A percentile compares a stretch with the other conserved stretches of the same genome.
Conservation (phyloP, 92 coral and sea anemone species). For the Phenganax stokvisi region DNA sequence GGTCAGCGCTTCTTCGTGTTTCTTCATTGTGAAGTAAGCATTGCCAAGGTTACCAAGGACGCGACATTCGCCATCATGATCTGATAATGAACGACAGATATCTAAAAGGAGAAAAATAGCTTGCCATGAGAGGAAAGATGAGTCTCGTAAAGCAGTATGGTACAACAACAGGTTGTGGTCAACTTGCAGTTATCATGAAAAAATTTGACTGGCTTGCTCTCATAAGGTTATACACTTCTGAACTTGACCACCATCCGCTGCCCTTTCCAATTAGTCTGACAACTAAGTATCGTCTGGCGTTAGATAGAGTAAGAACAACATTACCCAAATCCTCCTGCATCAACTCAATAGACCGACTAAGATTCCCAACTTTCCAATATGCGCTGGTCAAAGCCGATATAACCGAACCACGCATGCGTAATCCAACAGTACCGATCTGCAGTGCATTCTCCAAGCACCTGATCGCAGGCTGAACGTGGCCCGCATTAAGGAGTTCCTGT, state of each 20-base stretch:
- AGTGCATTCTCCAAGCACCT: constrained; percentile 92
- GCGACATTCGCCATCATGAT: constrained; percentile 87
- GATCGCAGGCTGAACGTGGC: constrained; percentile 75
- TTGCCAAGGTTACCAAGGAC: constrained; percentile 94
- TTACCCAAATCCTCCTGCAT: constrained; percentile 71
- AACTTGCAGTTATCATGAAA: too few species aligned
- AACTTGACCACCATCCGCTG: too few species aligned
- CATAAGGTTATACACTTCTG: too few species aligned
- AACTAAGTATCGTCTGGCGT: too few species aligned
- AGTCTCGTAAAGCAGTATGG: too few species aligned
- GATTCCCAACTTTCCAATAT: constrained; percentile 93
- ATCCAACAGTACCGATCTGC: constrained; percentile 85
- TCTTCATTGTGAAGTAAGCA: constrained; percentile 76
- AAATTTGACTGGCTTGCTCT: too few species aligned
- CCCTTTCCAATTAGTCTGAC: too few species aligned
- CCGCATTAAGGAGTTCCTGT: constrained; percentile 80
- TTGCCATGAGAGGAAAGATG: too few species aligned
- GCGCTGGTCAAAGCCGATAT: constrained; percentile 96
- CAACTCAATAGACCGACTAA: constrained; percentile 75
- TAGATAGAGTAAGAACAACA: too few species aligned
- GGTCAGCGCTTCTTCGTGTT: constrained; percentile 75
- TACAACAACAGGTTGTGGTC: too few species aligned
- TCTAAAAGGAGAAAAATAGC: constrained; percentile 25
- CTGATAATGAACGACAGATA: constrained; percentile 76
- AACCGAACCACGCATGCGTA: constrained; percentile 91